Evolutionary conservation across 2,888 invertebrate species (phyloP), one percentile per base, ranked within the genome.

Genomic region (Thumatha senex): DNA sequence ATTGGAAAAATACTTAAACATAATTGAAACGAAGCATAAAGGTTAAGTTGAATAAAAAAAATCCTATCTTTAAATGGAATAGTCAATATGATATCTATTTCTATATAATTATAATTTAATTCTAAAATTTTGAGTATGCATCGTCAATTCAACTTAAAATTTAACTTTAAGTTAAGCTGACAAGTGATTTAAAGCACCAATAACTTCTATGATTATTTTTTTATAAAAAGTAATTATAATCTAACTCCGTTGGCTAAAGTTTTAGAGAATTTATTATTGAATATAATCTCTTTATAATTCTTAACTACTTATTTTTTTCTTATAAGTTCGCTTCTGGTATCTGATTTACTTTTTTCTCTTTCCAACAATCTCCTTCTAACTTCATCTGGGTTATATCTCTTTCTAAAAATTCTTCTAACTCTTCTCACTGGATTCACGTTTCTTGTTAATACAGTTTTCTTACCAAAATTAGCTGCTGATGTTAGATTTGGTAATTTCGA

Each of bases 381-480:
- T 79, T 91, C 92, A 0, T 84, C 89, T n/a, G 92, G 92, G 42
- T 92, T 90, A 58, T 92, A 92, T 60, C 83, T 87, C 63, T 89
- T 89, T 58, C 76, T 86, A 50, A 85, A 92, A 7, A 92, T 87
- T 34, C 92, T 80, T 61, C 88, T 78, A 0, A 89, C 90, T 67
- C 89, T 82, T 67, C 88, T 81, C 0, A 92, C 80, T 0, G 91
- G 90, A 54, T 89, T 80, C 0, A 70, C 73, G 58, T 88, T 89
- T 57, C 89, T 82, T 1, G 84, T 67, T 54, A 74, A 79, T 1
- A 88, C 64, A 2, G 80, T 75, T 67, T 89, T 91, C 50, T 75
- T 84, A 2, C 78, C 77, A 47, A 64, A 80, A 56, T 64, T 80
- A 1, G 67, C 58, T 44, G 77, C 80, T 8, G 72, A 60, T 34